Evolutionary conservation across 2,113 vertebrate genomes (phyloP).

Genomic region (Cheirogaleus medius): DNA sequence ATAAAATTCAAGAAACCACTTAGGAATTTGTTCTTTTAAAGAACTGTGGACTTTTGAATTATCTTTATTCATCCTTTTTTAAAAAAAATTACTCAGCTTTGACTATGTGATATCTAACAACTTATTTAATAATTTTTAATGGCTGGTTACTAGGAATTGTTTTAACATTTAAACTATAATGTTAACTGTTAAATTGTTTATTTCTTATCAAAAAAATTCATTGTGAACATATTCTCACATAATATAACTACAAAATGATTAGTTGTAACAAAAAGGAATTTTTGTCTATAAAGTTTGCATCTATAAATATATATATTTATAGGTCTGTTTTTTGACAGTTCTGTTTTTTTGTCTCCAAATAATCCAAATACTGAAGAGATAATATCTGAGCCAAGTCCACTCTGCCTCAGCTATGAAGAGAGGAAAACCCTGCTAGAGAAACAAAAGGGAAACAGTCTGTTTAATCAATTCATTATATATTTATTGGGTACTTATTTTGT

Average conservation of each 20-base stretch:
- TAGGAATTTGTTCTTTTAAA: constrained; percentile 1
- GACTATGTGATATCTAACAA: background rate
- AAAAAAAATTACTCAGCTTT: background rate
- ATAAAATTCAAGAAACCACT: background rate
- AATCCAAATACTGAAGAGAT: constrained; percentile 20
- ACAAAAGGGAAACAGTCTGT: background rate
- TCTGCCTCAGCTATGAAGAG: background rate
- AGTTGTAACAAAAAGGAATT: background rate
- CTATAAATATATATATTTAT: background rate
- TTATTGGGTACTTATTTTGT: background rate
- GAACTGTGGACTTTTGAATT: background rate
- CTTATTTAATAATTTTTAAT: constrained; percentile 35
- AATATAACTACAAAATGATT: constrained; percentile 1
- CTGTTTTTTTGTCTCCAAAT: background rate
- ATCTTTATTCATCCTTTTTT: background rate
- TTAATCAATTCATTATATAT: background rate
- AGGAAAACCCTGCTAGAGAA: background rate
- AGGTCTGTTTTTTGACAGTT: background rate
- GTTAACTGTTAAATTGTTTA: background rate
- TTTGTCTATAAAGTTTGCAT: background rate
- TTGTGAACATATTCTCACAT: background rate
- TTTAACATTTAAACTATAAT: background rate
- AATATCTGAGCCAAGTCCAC: background rate
- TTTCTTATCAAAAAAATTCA: constrained; percentile 44
- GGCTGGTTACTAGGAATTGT: background rate